Base-by-base conservation (phyloP, 2,113 vertebrate species). In the Microcebus tavaratra region DNA sequence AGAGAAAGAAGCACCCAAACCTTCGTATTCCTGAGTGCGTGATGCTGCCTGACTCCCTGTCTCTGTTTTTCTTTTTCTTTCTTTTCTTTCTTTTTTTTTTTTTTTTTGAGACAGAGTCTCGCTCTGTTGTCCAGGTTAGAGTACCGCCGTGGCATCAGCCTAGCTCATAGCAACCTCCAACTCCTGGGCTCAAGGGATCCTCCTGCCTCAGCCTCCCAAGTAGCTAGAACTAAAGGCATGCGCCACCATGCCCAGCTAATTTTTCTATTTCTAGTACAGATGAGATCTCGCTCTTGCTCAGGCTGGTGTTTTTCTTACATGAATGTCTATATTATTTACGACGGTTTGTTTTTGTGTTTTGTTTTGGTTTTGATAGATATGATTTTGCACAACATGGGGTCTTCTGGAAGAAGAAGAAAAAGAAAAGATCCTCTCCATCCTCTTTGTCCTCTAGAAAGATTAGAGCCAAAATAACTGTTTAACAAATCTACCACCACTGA, bases 381-480 rank as follows among this genome's bases (percentile, higher is more conserved):
- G 12, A 50, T 34, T 87, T 96, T 97, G 91, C 57, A 89, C n/a
- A 85, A 34, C 13, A 42, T 48, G 55, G 12, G 2, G 1, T 89
- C 65, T 65, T 85, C 59, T 31, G 39, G 11, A 68, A 73, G 29
- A 68, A 95, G 27, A 12, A 61, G 8, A 21, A 39, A 61, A 50
- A n/a, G 10, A 12, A 11, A 91, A 81, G 17, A 34, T 45, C 25
- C 4, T 95, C 14, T 96, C 65, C 65, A 81, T 90, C 92, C 63
- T 91, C 67, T 98, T 98, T 96, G 95, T 97, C 96, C 84, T 98
- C 90, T 93, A 63, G 68, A 97, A 98, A 98, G 31, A 95, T 95
- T 82, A 96, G 70, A 97, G 88, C 9, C 75, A 93, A 97, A 98
- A 94, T 63, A 97, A 95, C 81, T 76, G 29, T 94, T 98, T 97